Percentiles rank a stretch among this genome's conserved stretches.
These are phyloP conservation scores for Enteromius paludinosus DNA, from an alignment of 2,797 vertebrate species.

Conservation along the genomic window DNA sequence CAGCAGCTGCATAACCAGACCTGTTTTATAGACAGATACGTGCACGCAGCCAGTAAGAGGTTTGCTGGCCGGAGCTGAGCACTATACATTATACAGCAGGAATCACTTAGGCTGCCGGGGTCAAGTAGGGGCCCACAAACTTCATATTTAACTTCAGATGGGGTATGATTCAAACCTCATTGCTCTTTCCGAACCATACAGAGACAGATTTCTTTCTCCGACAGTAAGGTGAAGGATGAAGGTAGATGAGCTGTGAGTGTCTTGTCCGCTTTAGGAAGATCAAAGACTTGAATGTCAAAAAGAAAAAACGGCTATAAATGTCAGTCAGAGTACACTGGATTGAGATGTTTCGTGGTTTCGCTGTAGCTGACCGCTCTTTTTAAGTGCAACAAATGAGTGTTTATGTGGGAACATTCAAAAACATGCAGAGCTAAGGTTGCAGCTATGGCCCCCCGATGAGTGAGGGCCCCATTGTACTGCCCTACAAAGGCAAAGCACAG, in stretches of 20 bases:
- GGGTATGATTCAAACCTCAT: slow-evolving; percentile 52
- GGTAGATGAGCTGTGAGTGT: slow-evolving; percentile 50
- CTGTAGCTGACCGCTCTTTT: neutral
- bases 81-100: slow-evolving; percentile 52
- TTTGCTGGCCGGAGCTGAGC: slow-evolving; percentile 52
- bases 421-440: neutral
- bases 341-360: slow-evolving; percentile 39
- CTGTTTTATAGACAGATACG: slow-evolving; percentile 54
- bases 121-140: slow-evolving; percentile 54
- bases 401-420: slow-evolving; percentile 9
- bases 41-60: slow-evolving; percentile 53
- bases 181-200: slow-evolving; percentile 41
- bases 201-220: neutral
- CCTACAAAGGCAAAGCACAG: neutral
- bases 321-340: slow-evolving; percentile 34
- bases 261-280: slow-evolving; percentile 51
- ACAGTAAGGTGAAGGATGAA: slow-evolving; percentile 42
- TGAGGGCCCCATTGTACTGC: neutral
- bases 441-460: neutral
- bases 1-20: slow-evolving; percentile 58
- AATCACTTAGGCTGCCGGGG: slow-evolving; percentile 54
- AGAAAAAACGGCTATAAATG: slow-evolving; percentile 43
- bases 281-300: slow-evolving; percentile 57
- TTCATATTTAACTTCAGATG: slow-evolving; percentile 58
- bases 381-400: slow-evolving; percentile 6